Percentiles rank a stretch among this genome's conserved stretches.
These are phyloP conservation scores for Patiria miniata DNA, from an alignment of 35 echinoderm and acorn worm species.

Conservation along the genomic window DNA sequence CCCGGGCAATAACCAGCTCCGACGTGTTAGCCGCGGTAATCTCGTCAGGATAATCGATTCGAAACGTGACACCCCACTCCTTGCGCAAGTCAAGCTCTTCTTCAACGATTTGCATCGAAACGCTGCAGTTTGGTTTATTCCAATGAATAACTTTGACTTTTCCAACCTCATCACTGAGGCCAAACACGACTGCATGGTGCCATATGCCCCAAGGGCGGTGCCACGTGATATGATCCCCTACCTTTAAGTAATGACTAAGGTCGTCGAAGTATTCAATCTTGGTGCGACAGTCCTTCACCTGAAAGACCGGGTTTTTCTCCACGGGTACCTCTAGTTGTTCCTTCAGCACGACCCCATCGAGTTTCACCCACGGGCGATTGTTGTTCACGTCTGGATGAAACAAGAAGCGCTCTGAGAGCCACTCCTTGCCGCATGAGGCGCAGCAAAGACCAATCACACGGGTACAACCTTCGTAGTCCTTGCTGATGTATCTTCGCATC, in stretches of 20 bases:
- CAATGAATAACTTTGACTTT: conserved; percentile 29
- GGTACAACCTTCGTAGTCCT: background rate
- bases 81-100: background rate
- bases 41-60: conserved; percentile 33
- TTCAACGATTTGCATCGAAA: background rate
- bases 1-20: conserved; percentile 41
- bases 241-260: background rate
- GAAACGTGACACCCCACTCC: conserved; percentile 4
- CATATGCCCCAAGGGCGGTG: conserved; percentile 27
- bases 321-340: background rate
- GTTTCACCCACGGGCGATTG: background rate
- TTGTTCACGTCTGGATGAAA: background rate
- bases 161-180: background rate
- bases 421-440: conserved; percentile 46
- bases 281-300: background rate
- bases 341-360: background rate
- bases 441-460: conserved; percentile 7
- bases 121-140: background rate
- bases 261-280: background rate
- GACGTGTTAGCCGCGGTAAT: conserved; percentile 1
- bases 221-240: conserved; percentile 62
- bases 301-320: conserved; percentile 2
- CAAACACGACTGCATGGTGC: conserved; percentile 58
- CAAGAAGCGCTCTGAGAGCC: conserved; percentile 34
- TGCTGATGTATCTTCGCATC: conserved; percentile 10